Conservation (phyloP, 2,888 invertebrate genomes). For the Helicoverpa assulta region DNA sequence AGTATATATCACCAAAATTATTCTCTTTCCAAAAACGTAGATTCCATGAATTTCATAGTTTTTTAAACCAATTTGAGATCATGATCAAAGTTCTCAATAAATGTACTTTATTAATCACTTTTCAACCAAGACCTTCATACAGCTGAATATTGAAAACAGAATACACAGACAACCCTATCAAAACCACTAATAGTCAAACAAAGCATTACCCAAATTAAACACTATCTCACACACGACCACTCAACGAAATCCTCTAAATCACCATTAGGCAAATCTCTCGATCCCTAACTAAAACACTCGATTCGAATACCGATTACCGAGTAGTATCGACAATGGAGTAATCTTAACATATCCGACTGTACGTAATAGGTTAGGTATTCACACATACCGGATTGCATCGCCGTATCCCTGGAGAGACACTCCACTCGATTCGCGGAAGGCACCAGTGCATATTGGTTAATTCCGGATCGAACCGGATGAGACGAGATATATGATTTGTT, state of each 20-base stretch:
- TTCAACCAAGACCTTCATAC: neutral
- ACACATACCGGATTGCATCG: slow-evolving; percentile 66
- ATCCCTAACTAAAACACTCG: slow-evolving; percentile 24
- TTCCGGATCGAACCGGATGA: slow-evolving; percentile 60
- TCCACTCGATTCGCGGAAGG: slow-evolving; percentile 38
- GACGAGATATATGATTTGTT: slow-evolving; percentile 64
- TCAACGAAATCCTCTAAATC: neutral
- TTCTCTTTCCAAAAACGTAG: too few species aligned
- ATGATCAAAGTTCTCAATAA: neutral
- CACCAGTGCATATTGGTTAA: slow-evolving; percentile 59
- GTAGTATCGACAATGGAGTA: slow-evolving; percentile 36
- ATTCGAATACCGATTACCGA: slow-evolving; percentile 30
- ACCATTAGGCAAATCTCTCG: slow-evolving; percentile 13
- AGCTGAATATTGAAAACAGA: neutral
- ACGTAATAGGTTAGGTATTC: slow-evolving; percentile 63
- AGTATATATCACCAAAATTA: too few species aligned
- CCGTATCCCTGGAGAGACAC: slow-evolving; percentile 63
- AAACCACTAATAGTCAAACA: slow-evolving; percentile 1
- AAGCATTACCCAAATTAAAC: neutral
- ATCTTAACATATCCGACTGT: slow-evolving; percentile 37
- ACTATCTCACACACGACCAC: slow-evolving; percentile 8
- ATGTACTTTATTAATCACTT: neutral
- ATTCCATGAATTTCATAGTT: too few species aligned
- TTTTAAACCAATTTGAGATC: too few species aligned
- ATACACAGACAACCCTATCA: neutral